These are phyloP conservation scores for Drosophila teissieri DNA, from an alignment of 1,140 invertebrate species.

Conservation along the genomic window DNA sequence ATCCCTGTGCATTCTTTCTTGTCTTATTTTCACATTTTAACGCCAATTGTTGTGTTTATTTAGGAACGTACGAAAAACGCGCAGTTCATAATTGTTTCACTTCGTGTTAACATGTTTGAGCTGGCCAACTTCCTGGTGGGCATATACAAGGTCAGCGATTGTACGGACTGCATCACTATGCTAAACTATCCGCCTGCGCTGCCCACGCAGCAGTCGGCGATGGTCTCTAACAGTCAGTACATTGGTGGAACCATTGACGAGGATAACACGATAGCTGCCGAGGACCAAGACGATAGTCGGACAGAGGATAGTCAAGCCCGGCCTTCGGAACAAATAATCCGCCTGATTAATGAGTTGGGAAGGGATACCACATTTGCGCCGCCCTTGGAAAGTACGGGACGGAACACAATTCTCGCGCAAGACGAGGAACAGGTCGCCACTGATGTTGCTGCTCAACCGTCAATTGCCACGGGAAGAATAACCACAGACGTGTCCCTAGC, in stretches of 20 bases:
- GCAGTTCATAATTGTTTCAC: conserved; percentile 99
- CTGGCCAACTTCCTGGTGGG: conserved; percentile 95
- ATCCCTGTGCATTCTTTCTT: conserved; percentile 83
- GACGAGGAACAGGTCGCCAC: conserved; percentile 33
- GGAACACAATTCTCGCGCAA: conserved; percentile 53
- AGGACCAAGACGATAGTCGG: neutral
- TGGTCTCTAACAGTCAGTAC: neutral
- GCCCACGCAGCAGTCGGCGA: conserved; percentile 15
- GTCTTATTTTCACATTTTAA: neutral
- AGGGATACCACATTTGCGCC: conserved; percentile 62
- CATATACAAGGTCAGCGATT: conserved; percentile 97
- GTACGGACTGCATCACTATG: conserved; percentile 92
- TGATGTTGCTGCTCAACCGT: neutral
- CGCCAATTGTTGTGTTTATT: conserved; percentile 28
- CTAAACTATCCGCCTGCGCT: conserved; percentile 62
- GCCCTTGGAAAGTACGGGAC: conserved; percentile 50
- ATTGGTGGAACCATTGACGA: neutral
- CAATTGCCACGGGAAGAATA: neutral
- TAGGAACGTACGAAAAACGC: conserved; percentile 97
- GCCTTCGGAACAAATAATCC: neutral
- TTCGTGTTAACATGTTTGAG: conserved; percentile 99
- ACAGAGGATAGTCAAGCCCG: neutral
- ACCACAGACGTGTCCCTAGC: neutral
- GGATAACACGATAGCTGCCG: neutral
- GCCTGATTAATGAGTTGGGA: neutral